Percentiles rank a stretch among this genome's conserved stretches.
These are phyloP conservation scores for Electrophaes corylata DNA, from an alignment of 2,888 invertebrate species.

Conservation along the genomic window DNA sequence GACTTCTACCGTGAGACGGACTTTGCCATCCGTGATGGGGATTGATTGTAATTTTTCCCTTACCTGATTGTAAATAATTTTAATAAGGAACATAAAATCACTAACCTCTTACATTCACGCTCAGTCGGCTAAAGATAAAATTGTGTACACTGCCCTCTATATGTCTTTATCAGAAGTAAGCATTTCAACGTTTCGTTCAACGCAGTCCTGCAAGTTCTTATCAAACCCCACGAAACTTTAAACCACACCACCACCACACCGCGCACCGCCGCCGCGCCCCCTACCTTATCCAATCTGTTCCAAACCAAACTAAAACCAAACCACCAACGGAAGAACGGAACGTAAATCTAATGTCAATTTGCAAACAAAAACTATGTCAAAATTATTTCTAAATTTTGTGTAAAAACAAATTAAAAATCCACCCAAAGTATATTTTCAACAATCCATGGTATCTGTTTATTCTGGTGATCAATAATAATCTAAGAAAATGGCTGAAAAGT, in stretches of 20 bases:
- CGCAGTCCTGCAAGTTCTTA: background rate
- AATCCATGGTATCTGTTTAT: conserved; percentile 69
- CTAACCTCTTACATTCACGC: background rate
- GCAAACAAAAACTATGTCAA: conserved; percentile 81
- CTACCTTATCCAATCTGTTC: too few relatives aligned
- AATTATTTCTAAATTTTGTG: conserved; percentile 77
- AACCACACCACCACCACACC: too few relatives aligned
- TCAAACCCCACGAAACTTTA: background rate
- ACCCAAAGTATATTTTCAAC: conserved; percentile 61
- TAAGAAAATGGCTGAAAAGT: conserved; percentile 77
- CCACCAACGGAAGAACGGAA: too few relatives aligned
- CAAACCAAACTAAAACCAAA: background rate
- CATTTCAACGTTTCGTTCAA: conserved; percentile 4
- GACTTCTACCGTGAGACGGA: too few relatives aligned
- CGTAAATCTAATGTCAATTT: conserved; percentile 68
- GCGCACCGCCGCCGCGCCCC: too few relatives aligned
- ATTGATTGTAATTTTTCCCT: too few relatives aligned
- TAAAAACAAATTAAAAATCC: conserved; percentile 70
- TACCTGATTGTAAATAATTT: too few relatives aligned
- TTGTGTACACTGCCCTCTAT: conserved; percentile 2
- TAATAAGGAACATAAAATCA: too few relatives aligned
- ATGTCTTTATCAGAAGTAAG: background rate
- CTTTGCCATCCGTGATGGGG: too few relatives aligned
- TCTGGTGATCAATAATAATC: conserved; percentile 51
- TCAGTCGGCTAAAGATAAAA: background rate